Percentiles rank a stretch among this genome's conserved stretches.
These are phyloP conservation scores for Manacus vitellinus DNA, from an alignment of 2,113 vertebrate species.

Conservation along the genomic window DNA sequence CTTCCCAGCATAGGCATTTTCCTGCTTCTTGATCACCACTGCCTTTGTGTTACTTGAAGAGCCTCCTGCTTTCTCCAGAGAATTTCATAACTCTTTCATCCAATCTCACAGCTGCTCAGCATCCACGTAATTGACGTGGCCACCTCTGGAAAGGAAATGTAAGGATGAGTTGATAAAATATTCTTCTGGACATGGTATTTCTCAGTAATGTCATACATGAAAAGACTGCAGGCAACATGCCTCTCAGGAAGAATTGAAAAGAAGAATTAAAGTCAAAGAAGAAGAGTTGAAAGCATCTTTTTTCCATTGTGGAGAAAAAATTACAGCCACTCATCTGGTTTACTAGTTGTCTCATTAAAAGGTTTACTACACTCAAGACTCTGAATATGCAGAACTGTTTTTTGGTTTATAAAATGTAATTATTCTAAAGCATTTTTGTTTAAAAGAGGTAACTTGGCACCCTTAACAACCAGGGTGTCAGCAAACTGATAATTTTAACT, in stretches of 20 bases:
- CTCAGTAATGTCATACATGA: background rate
- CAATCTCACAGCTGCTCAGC: background rate
- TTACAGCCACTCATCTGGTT: background rate
- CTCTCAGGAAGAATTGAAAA: background rate
- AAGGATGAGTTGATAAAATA: background rate
- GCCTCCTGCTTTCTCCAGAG: background rate
- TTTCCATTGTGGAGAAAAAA: background rate
- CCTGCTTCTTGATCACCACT: background rate
- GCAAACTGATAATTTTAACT: background rate
- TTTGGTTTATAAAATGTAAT: background rate
- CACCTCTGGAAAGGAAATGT: background rate
- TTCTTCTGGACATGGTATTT: background rate
- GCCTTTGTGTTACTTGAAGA: background rate
- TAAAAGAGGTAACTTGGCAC: background rate
- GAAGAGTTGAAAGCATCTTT: background rate
- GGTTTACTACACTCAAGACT: background rate
- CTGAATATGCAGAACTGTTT: accelerated
- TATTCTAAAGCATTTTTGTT: background rate
- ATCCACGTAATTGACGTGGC: background rate
- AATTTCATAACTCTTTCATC: background rate
- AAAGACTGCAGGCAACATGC: background rate
- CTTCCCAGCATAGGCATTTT: background rate
- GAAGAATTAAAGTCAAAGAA: background rate
- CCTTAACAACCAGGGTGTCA: background rate
- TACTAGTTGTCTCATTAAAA: background rate